These are phyloP conservation scores for Euzophera pinguis DNA, from an alignment of 2,888 invertebrate genomes.

Conservation along the genomic window DNA sequence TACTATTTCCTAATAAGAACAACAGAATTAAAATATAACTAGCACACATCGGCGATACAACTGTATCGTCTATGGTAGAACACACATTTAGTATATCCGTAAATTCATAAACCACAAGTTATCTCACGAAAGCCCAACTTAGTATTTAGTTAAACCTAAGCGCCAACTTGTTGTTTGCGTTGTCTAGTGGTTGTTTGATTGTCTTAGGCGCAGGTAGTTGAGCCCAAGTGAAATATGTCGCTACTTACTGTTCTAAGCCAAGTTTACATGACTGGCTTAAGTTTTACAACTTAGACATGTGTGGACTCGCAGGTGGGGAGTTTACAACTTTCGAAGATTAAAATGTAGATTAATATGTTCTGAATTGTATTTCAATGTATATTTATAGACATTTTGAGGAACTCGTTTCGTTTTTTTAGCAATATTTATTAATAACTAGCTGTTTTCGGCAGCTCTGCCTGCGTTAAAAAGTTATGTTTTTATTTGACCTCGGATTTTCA, in stretches of 20 bases:
- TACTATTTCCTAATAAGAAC: no score
- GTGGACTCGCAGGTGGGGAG: slow-evolving; percentile 13
- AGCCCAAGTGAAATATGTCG: slow-evolving; percentile 73
- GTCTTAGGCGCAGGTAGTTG: slow-evolving; percentile 73
- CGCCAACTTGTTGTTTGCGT: slow-evolving; percentile 1
- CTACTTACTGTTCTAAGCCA: slow-evolving; percentile 69
- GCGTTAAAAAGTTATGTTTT: no score
- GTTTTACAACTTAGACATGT: slow-evolving; percentile 64
- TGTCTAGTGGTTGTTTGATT: slow-evolving; percentile 36
- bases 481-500: no score
- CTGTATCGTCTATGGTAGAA: no score
- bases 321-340: slow-evolving; percentile 5
- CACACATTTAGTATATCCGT: no score
- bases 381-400: no score
- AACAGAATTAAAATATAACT: no score
- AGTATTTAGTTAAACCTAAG: slow-evolving; percentile 74
- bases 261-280: slow-evolving; percentile 60
- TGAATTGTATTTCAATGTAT: not conserved
- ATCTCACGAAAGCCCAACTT: slow-evolving; percentile 70
- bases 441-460: no score
- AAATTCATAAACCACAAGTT: slow-evolving; percentile 37
- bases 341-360: slow-evolving; percentile 7
- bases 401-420: no score
- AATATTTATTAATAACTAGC: no score
- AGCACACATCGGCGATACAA: no score